phyloP scores from a whole-genome alignment of 2,797 vertebrate species.

The Schizopygopsis pylzovi region DNA sequence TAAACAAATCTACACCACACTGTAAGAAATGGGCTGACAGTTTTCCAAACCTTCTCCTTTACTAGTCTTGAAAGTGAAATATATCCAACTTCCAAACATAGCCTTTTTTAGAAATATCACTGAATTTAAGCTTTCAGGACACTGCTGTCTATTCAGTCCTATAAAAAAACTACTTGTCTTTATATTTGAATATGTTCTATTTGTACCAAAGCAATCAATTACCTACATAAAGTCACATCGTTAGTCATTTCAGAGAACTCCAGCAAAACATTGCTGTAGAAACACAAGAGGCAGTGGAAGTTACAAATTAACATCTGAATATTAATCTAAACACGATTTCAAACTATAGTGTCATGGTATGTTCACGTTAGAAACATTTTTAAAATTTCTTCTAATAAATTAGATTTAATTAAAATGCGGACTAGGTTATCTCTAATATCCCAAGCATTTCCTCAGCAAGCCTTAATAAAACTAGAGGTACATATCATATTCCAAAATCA shows the following conservation, averaged over 20 bases:
- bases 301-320: background rate
- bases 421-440: background rate
- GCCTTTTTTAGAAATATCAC: background rate
- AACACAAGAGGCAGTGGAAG: background rate
- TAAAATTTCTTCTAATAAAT: background rate
- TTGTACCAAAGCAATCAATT: slow-evolving; percentile 14
- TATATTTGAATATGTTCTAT: background rate
- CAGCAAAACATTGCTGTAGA: too few species aligned
- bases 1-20: background rate
- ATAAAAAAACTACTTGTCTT: background rate
- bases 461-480: background rate
- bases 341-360: too few species aligned
- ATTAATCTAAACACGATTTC: background rate
- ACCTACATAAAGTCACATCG: background rate
- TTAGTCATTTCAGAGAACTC: background rate
- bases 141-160: background rate
- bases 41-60: background rate
- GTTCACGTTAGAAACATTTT: too few species aligned
- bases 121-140: background rate
- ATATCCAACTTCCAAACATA: background rate
- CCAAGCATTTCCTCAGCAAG: background rate
- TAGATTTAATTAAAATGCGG: background rate
- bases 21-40: background rate
- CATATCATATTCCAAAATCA: background rate
- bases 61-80: background rate